These are phyloP conservation scores for Oligia strigilis DNA, from an alignment of 2,888 invertebrate genomes.

Conservation along the genomic window DNA sequence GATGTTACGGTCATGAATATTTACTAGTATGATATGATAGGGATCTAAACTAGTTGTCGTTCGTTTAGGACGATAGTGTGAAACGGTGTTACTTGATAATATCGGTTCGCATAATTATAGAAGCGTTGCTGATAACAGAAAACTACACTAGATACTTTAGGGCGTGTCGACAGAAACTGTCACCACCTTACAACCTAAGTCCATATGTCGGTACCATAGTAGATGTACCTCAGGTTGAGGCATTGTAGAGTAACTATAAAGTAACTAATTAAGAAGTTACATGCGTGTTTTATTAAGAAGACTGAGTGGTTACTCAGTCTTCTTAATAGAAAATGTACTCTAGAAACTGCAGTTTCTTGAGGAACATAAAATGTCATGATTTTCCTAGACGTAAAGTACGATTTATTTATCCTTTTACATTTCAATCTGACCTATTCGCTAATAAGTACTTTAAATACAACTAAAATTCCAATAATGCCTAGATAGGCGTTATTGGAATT, in stretches of 20 bases:
- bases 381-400: too few relatives aligned
- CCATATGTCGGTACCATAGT: too few relatives aligned
- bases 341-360: too few relatives aligned
- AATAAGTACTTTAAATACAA: background rate
- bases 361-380: background rate
- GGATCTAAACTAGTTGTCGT: constrained; percentile 24
- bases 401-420: background rate
- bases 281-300: background rate
- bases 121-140: constrained; percentile 6
- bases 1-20: constrained; percentile 43
- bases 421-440: background rate
- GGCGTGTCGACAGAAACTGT: background rate
- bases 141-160: background rate
- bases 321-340: too few relatives aligned
- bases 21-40: constrained; percentile 27
- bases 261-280: too few relatives aligned
- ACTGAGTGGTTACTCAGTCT: too few relatives aligned
- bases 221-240: too few relatives aligned
- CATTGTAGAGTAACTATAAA: background rate
- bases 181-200: too few relatives aligned
- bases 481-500: too few relatives aligned
- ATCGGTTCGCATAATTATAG: constrained; percentile 43
- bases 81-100: constrained; percentile 34
- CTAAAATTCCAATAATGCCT: background rate
- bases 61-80: constrained; percentile 42